Evolutionary conservation across 2,888 invertebrate genomes (phyloP).

Genomic region (Myathropa florea): DNA sequence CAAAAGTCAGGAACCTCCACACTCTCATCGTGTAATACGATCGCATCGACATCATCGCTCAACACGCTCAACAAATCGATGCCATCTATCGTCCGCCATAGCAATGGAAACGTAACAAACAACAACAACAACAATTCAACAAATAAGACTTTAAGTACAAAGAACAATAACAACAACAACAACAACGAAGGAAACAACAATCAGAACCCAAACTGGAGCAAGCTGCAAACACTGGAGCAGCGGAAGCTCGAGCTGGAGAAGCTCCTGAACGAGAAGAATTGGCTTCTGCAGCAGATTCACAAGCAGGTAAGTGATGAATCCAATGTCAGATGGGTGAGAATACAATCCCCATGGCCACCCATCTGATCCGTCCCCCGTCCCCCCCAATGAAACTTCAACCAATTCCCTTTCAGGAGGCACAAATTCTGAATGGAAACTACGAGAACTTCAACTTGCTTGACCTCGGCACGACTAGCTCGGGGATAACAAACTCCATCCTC

Average conservation of each 20-base stretch:
- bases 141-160: conserved; percentile 40
- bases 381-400: background rate
- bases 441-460: conserved; percentile 77
- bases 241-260: conserved; percentile 78
- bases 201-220: conserved; percentile 54
- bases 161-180: conserved; percentile 72
- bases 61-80: conserved; percentile 39
- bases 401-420: conserved; percentile 74
- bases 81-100: conserved; percentile 45
- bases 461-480: conserved; percentile 35
- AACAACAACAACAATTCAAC: conserved; percentile 41
- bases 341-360: too few species aligned
- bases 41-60: conserved; percentile 24
- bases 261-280: conserved; percentile 79
- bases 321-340: background rate
- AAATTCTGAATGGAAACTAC: conserved; percentile 78
- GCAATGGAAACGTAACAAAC: conserved; percentile 30
- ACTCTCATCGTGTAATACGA: conserved; percentile 41
- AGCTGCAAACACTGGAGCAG: conserved; percentile 76
- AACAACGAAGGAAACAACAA: conserved; percentile 67
- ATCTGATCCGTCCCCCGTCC: background rate
- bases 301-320: conserved; percentile 72
- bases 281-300: conserved; percentile 79
- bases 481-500: conserved; percentile 71
- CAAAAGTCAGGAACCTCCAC: conserved; percentile 30